These are phyloP conservation scores for Amaurobius ferox DNA, from an alignment of 2,888 invertebrate genomes.

Conservation along the genomic window DNA sequence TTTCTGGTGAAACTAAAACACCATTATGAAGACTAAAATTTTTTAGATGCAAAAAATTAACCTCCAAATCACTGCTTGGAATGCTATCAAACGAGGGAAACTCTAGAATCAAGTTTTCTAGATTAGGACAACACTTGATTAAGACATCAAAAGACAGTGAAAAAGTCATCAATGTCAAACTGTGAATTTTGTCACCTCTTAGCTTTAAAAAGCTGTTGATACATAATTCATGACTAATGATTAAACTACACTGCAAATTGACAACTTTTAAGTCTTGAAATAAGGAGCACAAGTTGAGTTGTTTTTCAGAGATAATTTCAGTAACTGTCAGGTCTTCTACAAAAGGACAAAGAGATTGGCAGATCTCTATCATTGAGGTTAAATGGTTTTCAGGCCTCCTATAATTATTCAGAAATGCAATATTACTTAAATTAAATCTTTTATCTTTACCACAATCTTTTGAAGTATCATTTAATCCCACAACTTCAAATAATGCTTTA, in stretches of 20 bases:
- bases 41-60: constrained; percentile 36
- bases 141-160: constrained; percentile 29
- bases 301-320: constrained; percentile 49
- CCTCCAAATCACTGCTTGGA: not conserved
- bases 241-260: constrained; percentile 39
- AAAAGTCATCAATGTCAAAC: constrained; percentile 36
- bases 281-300: constrained; percentile 30
- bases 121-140: constrained; percentile 34
- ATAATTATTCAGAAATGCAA: constrained; percentile 46
- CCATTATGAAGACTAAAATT: constrained; percentile 30
- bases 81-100: constrained; percentile 35
- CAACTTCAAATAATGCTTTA: constrained; percentile 63
- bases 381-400: constrained; percentile 58
- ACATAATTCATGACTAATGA: constrained; percentile 24
- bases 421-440: constrained; percentile 48
- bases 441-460: not conserved
- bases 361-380: constrained; percentile 41
- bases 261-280: constrained; percentile 37
- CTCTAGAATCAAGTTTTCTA: constrained; percentile 28
- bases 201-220: constrained; percentile 32
- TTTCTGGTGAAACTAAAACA: constrained; percentile 19
- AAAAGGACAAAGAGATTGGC: constrained; percentile 36
- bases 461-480: constrained; percentile 40
- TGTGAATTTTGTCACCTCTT: constrained; percentile 27
- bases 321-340: constrained; percentile 39